Base-by-base conservation (phyloP, 2,888 invertebrate species). In the Drosophila demipolita region DNA sequence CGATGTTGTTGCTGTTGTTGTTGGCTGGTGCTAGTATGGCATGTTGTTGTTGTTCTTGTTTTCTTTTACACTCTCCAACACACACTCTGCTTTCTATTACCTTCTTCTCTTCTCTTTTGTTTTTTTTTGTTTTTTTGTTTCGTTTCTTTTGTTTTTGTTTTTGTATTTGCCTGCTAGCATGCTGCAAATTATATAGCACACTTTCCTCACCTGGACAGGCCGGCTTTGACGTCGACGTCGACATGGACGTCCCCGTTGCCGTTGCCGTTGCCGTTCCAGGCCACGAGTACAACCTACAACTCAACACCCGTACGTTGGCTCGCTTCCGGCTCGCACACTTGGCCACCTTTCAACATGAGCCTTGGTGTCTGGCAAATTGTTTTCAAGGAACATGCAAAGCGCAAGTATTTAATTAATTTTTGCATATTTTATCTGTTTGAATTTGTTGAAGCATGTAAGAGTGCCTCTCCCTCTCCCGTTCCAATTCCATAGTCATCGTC, bases 311-410 rank as follows among this genome's bases (percentile, higher is more conserved):
- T 72, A 63, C 77, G 72, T 65, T 58, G 62, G 75, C 69, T 67
- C 12, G 68, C 76, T 83, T 80, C 80, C 83, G 88, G 80, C 75
- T 80, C 72, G 83, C 66, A 80, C 83, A 80, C 80, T 80, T 73
- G 76, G 75, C 81, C 90, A 90, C 90, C 88, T 84, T 78, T 89
- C 86, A 82, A 87, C 88, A 87, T 90, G 91, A 87, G 86, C 91
- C 91, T 90, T 88, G 90, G 89, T 90, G 90, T 90, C 90, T 90
- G 90, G 89, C 89, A 87, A 87, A 90, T 90, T 90, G 87, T 90
- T 87, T 87, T 87, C 91, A 86, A 88, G 91, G 89, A 86, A 88
- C 90, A 87, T 91, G 91, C 90, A 90, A 87, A 87, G 87, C 87
- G 90, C 89, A 86, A 88, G 90, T 90, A 90, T 87, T 87, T 87